Percentiles rank a stretch among this genome's conserved stretches.
Evolutionary conservation across 2,113 vertebrate genomes (phyloP).

Genomic region (Catharus bicknelli): DNA sequence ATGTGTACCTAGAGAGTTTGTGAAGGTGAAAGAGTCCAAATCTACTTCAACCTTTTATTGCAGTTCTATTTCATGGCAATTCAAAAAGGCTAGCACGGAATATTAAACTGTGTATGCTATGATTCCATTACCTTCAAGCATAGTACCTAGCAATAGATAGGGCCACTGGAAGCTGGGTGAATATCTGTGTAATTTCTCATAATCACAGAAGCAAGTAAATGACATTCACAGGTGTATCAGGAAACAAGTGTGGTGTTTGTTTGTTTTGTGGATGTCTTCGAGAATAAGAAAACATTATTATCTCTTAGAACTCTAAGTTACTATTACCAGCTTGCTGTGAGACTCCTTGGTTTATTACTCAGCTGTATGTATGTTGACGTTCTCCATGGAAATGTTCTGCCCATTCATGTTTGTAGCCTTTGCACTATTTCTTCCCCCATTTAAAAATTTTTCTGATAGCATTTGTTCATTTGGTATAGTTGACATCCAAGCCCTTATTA

Average conservation of each 20-base stretch:
- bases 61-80: background rate
- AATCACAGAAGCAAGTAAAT: background rate
- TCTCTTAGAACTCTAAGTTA: background rate
- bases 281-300: background rate
- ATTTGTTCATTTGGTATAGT: background rate
- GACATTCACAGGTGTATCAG: background rate
- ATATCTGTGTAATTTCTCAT: background rate
- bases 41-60: background rate
- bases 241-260: background rate
- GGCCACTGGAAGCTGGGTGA: background rate
- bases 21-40: background rate
- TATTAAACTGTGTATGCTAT: background rate
- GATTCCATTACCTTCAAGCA: background rate
- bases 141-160: background rate
- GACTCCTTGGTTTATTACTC: background rate
- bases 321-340: background rate
- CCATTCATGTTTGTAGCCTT: background rate
- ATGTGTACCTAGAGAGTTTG: background rate
- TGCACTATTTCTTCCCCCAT: accelerated
- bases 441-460: background rate
- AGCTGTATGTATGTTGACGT: background rate
- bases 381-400: background rate
- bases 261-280: background rate
- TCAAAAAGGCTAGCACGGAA: background rate
- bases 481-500: background rate